A percentile compares a stretch with the other conserved stretches of the same genome.
phyloP scores from a whole-genome alignment of 2,888 invertebrate genomes.

The Cantharis rustica region DNA sequence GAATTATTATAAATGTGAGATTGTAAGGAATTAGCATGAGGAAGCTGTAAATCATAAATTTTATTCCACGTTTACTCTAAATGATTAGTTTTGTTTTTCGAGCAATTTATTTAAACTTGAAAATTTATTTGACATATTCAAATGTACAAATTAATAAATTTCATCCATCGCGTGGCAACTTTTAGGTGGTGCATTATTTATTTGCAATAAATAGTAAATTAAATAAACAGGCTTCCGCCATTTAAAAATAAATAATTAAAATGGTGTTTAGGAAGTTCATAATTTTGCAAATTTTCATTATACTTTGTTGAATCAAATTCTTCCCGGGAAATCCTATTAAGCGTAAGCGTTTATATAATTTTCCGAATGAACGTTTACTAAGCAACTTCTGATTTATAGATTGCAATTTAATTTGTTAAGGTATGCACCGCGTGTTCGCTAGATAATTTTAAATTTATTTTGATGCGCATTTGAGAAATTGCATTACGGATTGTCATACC shows the following conservation, averaged over 20 bases:
- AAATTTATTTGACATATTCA: not conserved
- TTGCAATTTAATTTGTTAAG: not conserved
- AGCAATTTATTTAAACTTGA: not conserved
- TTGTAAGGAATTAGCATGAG: not conserved
- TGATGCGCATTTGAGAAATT: not conserved
- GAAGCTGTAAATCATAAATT: not conserved
- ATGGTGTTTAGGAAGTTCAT: slow-evolving; percentile 8
- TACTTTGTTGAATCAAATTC: not conserved
- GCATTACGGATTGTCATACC: not conserved
- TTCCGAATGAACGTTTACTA: slow-evolving; percentile 6
- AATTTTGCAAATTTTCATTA: slow-evolving; percentile 5
- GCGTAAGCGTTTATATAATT: slow-evolving; percentile 12
- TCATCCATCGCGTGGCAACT: not conserved
- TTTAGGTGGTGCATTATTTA: not conserved
- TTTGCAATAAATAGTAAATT: not conserved
- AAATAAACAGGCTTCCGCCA: not conserved
- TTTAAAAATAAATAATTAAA: not conserved
- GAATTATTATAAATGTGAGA: not conserved
- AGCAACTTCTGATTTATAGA: not conserved
- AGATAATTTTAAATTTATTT: not conserved
- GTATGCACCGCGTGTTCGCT: not conserved
- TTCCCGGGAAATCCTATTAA: slow-evolving; percentile 8
- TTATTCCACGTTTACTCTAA: not conserved
- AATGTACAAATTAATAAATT: not conserved
- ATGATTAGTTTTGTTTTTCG: not conserved